phyloP scores from a whole-genome alignment of 2,888 invertebrate genomes.

The Strigamia transsilvanica region DNA sequence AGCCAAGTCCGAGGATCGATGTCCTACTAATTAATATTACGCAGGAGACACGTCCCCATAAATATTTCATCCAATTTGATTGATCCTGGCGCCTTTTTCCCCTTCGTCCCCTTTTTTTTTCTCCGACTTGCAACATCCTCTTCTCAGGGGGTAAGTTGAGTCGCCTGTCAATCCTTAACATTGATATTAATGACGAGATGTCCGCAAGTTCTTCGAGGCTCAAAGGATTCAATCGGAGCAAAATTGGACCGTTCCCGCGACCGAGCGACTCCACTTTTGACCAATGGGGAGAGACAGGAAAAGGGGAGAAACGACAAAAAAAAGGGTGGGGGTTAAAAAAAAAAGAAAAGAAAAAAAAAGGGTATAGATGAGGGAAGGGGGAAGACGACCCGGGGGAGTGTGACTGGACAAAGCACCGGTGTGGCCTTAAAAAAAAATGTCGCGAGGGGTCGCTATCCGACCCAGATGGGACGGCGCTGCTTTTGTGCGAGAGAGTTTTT shows the following conservation, averaged over 20 bases:
- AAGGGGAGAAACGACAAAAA: slow-evolving; percentile 5
- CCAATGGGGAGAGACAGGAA: background rate
- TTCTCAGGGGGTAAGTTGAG: slow-evolving; percentile 37
- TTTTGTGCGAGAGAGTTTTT: background rate
- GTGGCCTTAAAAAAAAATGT: slow-evolving; percentile 37
- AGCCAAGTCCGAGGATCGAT: slow-evolving; percentile 21
- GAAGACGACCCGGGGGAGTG: slow-evolving; percentile 26
- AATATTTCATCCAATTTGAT: slow-evolving; percentile 52
- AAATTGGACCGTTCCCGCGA: slow-evolving; percentile 35
- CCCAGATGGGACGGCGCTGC: slow-evolving; percentile 22
- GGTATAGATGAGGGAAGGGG: slow-evolving; percentile 14
- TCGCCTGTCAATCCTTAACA: slow-evolving; percentile 49
- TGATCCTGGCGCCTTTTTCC: slow-evolving; percentile 16
- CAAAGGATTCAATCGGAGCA: slow-evolving; percentile 50
- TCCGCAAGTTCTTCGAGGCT: slow-evolving; percentile 51
- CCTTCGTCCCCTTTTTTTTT: slow-evolving; percentile 5
- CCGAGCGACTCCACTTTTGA: slow-evolving; percentile 12
- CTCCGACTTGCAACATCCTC: slow-evolving; percentile 7
- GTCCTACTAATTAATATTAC: slow-evolving; percentile 48
- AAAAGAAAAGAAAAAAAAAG: background rate
- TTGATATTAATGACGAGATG: slow-evolving; percentile 52
- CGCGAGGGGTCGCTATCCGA: slow-evolving; percentile 21
- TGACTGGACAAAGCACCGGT: slow-evolving; percentile 22
- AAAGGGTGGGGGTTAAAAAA: slow-evolving; percentile 35
- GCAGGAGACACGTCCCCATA: slow-evolving; percentile 29